Percentiles rank a stretch among this genome's conserved stretches.
Conservation (phyloP, 2,888 invertebrate genomes). For the Idaea biselata region DNA sequence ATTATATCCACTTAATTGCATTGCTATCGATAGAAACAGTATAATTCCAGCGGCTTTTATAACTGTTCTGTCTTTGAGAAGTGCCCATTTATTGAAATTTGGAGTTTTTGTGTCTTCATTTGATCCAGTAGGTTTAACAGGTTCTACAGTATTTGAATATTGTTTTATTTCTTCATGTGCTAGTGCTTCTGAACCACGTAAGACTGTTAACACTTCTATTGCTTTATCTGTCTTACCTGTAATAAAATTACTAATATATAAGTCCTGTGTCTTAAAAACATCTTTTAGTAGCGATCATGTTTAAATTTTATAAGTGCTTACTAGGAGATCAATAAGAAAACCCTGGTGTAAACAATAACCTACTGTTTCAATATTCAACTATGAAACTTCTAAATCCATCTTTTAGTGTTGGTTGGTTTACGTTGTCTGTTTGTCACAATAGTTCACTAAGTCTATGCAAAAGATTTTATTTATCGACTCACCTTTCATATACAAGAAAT, state of each 20-base stretch:
- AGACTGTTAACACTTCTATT: constrained; percentile 27
- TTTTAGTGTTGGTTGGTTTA: too few species aligned
- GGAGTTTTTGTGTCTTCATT: constrained; percentile 1
- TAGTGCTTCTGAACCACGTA: constrained; percentile 31
- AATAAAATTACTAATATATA: background rate
- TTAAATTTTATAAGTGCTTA: too few species aligned
- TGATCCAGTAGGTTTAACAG: background rate
- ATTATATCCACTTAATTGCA: constrained; percentile 39
- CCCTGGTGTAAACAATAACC: too few species aligned
- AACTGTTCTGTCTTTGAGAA: constrained; percentile 34
- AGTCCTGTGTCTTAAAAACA: too few species aligned
- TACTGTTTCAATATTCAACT: too few species aligned
- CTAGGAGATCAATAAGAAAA: too few species aligned
- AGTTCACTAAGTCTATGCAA: too few species aligned
- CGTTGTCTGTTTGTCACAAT: too few species aligned
- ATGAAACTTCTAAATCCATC: too few species aligned
- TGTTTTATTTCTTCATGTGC: constrained; percentile 36
- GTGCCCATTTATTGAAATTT: constrained; percentile 9
- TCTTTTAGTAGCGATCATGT: too few species aligned
- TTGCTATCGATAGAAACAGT: constrained; percentile 28
- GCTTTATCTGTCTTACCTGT: constrained; percentile 20
- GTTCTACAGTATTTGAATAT: constrained; percentile 14
- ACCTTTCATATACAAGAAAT: constrained; percentile 48
- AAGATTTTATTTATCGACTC: constrained; percentile 17
- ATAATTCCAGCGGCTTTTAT: constrained; percentile 35